Evolutionary conservation across 2,888 invertebrate species (phyloP).

Genomic region (Caenorhabditis virilis): DNA sequence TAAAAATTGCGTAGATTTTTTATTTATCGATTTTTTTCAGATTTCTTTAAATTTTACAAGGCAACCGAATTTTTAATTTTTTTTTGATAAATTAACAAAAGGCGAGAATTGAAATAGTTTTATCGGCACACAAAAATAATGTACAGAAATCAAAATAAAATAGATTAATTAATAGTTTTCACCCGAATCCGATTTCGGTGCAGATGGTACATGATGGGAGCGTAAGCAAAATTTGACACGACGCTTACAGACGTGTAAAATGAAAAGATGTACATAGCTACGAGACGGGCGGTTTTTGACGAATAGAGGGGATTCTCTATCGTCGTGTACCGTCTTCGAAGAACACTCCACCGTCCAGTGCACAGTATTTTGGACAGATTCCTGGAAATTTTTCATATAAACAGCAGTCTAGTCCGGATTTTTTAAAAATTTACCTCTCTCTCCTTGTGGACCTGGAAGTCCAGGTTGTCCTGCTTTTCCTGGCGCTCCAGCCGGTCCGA

Average conservation of each 20-base stretch:
- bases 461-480: conserved; percentile 55
- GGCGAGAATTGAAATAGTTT: conserved; percentile 6
- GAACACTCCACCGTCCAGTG: conserved; percentile 59
- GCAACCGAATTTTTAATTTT: no score
- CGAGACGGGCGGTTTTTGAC: conserved; percentile 1
- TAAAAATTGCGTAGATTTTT: no score
- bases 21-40: no score
- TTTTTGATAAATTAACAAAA: background rate
- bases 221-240: conserved; percentile 13
- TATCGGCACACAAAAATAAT: conserved; percentile 32
- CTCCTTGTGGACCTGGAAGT: conserved; percentile 60
- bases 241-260: conserved; percentile 21
- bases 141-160: conserved; percentile 24
- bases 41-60: no score
- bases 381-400: conserved; percentile 41
- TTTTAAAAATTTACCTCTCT: conserved; percentile 25
- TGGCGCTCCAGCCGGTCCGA: conserved; percentile 49
- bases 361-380: conserved; percentile 59
- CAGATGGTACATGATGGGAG: conserved; percentile 17
- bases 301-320: no score
- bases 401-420: no score
- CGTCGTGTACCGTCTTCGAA: conserved; percentile 55
- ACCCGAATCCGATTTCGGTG: conserved; percentile 37
- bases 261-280: background rate
- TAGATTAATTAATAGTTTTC: conserved; percentile 26